A percentile compares a stretch with the other conserved stretches of the same genome.
phyloP scores from a whole-genome alignment of 2,113 vertebrate species.

The Laticauda laticaudata region DNA sequence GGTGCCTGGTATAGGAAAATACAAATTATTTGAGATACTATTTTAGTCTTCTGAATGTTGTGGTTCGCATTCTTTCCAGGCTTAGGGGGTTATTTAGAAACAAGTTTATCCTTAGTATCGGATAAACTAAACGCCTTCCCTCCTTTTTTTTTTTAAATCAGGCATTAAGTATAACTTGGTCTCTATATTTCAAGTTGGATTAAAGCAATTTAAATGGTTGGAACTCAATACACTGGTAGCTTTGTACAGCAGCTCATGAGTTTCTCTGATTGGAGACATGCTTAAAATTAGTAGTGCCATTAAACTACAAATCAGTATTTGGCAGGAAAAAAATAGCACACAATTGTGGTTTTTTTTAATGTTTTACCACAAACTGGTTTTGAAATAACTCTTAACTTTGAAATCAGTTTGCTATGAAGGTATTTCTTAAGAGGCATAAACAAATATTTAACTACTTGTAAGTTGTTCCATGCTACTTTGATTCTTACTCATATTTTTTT shows the following conservation, averaged over 20 bases:
- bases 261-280: conserved; percentile 42
- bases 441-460: neutral
- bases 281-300: conserved; percentile 47
- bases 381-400: neutral
- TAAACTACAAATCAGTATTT: conserved; percentile 45
- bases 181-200: neutral
- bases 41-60: neutral
- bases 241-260: conserved; percentile 32
- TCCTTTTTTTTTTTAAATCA: neutral
- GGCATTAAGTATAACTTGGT: neutral
- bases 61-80: neutral
- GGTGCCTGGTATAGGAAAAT: neutral
- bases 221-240: conserved; percentile 23
- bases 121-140: neutral
- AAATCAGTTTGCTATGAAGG: neutral
- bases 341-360: neutral
- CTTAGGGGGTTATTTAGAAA: conserved; percentile 3
- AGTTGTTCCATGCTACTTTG: neutral
- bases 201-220: neutral
- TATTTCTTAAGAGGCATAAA: neutral
- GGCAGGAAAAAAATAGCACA: conserved; percentile 21
- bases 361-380: neutral
- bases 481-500: neutral
- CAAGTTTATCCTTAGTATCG: neutral
- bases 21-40: neutral